phyloP scores from a whole-genome alignment of 2,797 vertebrate species.

The Rhynchonycteris naso region DNA sequence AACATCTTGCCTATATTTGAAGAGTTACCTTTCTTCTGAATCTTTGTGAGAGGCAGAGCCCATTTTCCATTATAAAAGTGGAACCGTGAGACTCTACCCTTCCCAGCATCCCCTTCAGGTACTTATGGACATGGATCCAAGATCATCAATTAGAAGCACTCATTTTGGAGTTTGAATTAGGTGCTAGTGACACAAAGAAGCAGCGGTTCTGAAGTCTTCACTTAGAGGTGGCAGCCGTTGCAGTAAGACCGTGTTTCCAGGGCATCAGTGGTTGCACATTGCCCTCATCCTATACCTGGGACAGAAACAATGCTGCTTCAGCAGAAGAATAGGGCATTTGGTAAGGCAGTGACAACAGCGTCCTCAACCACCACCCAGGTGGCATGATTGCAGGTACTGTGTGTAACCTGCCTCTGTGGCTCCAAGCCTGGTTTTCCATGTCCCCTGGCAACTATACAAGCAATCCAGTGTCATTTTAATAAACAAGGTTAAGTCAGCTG shows the following conservation, averaged over 20 bases:
- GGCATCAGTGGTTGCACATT: neutral
- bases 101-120: neutral
- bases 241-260: neutral
- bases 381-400: fast-evolving
- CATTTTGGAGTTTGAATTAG: neutral
- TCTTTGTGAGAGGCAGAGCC: neutral
- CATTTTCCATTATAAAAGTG: neutral
- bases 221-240: neutral
- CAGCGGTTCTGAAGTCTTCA: neutral
- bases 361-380: neutral
- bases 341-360: fast-evolving
- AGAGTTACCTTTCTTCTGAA: neutral
- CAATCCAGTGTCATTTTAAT: neutral
- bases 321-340: neutral
- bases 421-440: neutral
- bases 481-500: neutral
- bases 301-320: neutral
- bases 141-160: neutral
- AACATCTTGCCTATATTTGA: neutral
- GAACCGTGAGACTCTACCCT: neutral
- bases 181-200: neutral
- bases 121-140: neutral
- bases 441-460: neutral
- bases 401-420: neutral
- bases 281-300: neutral